These are phyloP conservation scores for Omphaloscelis lunosa DNA, from an alignment of 2,888 invertebrate genomes.

Conservation along the genomic window DNA sequence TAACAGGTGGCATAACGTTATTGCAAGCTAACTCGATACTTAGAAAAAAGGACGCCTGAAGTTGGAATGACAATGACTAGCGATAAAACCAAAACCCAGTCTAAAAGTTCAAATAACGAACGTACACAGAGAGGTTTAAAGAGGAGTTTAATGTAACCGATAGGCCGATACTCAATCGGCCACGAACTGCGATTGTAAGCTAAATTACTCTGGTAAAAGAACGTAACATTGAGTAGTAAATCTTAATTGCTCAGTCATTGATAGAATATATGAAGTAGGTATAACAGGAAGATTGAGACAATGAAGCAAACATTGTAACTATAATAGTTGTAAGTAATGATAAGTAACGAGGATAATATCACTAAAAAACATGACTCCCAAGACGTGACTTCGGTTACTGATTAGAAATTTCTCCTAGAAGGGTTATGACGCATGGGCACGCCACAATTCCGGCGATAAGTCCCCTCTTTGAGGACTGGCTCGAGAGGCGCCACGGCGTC, in stretches of 20 bases:
- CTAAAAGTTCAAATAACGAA: not conserved
- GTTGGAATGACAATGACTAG: not conserved
- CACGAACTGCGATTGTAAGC: conserved; percentile 22
- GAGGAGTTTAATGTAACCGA: not conserved
- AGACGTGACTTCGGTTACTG: not conserved
- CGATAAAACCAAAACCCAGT: not conserved
- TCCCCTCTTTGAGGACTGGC: no score
- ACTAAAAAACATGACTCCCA: conserved; percentile 8
- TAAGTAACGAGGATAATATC: not conserved
- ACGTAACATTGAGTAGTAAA: conserved; percentile 37
- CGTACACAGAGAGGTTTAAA: not conserved
- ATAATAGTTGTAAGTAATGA: not conserved
- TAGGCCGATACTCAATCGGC: conserved; percentile 11
- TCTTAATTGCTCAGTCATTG: not conserved
- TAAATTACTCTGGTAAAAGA: conserved; percentile 9
- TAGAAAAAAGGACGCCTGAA: not conserved
- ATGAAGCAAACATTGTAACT: not conserved
- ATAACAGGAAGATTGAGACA: conserved; percentile 25
- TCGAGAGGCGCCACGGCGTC: no score
- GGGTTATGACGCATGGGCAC: no score
- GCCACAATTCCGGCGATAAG: no score
- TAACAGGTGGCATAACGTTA: not conserved
- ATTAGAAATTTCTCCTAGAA: conserved; percentile 2
- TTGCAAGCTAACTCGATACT: not conserved
- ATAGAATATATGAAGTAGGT: not conserved